phyloP scores from a whole-genome alignment of 64 coral and sea anemone genomes.

The Actinia equina region DNA sequence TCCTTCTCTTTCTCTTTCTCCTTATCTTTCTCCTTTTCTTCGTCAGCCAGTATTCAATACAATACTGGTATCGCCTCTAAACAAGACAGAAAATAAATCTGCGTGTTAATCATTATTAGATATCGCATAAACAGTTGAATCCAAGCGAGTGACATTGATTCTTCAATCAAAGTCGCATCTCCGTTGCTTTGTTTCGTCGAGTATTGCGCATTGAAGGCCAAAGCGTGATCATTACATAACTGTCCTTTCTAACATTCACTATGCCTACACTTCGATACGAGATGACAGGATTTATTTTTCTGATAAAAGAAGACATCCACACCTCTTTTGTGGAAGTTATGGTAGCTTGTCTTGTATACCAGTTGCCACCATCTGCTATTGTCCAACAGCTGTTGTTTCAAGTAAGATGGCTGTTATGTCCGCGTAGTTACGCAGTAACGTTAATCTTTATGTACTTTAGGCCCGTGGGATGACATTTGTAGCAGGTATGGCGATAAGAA shows the following conservation, averaged over 20 bases:
- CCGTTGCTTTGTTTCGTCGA: neutral
- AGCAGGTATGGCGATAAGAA: neutral
- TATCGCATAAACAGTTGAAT: neutral
- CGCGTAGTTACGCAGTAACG: neutral
- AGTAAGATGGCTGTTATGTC: neutral
- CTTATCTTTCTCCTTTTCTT: neutral
- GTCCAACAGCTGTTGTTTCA: conserved; percentile 1
- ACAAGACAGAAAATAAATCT: neutral
- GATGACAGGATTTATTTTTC: neutral
- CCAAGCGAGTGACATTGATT: neutral
- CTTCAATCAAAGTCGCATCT: neutral
- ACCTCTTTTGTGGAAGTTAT: neutral
- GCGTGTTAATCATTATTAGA: neutral
- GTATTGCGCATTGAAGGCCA: neutral
- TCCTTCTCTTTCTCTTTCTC: neutral
- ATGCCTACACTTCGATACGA: neutral
- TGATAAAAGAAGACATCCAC: neutral
- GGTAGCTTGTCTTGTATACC: neutral
- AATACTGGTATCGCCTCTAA: neutral
- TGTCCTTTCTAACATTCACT: neutral
- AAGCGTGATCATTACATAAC: neutral
- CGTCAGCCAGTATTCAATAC: neutral
- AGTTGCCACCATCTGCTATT: conserved; percentile 3
- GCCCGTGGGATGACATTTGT: neutral
- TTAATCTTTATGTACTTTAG: conserved; percentile 4